Evolutionary conservation across 2,113 vertebrate genomes (phyloP), one percentile per base, ranked within the genome.

Genomic region (Octodon degus): DNA sequence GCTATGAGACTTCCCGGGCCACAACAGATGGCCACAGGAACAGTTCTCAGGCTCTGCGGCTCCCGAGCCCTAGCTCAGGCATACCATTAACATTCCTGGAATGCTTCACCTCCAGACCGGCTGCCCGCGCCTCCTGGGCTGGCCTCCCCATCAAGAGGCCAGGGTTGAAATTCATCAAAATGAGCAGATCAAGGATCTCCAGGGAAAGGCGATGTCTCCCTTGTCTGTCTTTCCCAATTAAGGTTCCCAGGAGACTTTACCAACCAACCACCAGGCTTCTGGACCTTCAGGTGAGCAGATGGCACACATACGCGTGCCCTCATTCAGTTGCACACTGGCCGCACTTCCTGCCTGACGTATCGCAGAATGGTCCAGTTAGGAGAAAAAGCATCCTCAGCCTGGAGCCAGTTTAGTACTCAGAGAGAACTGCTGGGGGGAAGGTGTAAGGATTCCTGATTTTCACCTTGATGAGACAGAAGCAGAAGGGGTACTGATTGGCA

Each of bases 51-150:
- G 30, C 92, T 27, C 34, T 5, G 96, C 98, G 97, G 1, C 98
- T 98, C 98, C 98, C 98, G 98, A 98, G 98, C 98, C 97, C 97
- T 97, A 98, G 97, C 98, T 98, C 98, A 98, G 98, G 99, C 99
- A 99, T 98, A 84, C 98, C 98, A 97, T 96, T 97, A 95, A 95
- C 98, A 99, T 99, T 99, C 99, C 98, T 98, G 95, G 13, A 97
- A 99, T 99, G 96, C 98, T 98, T 98, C 62, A 90, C 96, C 97
- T 97, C 97, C 95, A 82, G 86, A 97, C 85, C 30, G 93, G 96
- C 93, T 97, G 68, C 93, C 93, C 10, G 10, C 47, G n/a, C 34
- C 93, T 95, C 92, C 27, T 0, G 19, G 55, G 17, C 77, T 19
- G 65, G 85, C 92, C 91, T 94, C 93, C 93, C 93, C 76, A 74